Conservation (phyloP, 1,140 invertebrate genomes). For the Sycophaga agraensis region DNA sequence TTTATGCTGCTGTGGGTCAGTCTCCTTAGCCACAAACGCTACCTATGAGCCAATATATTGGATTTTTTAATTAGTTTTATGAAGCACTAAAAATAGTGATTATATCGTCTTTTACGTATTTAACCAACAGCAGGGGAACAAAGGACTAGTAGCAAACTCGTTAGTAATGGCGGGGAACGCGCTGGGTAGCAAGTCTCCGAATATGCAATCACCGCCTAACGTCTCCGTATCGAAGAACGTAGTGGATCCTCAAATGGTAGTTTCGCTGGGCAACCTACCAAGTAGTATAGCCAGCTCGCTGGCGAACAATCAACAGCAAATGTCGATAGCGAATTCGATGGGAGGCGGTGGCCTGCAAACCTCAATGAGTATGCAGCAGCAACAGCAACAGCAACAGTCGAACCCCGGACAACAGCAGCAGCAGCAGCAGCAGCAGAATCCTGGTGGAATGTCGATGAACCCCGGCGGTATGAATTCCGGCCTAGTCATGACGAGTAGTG, state of each 20-base stretch:
- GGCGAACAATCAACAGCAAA: slow-evolving; percentile 60
- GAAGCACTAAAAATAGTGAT: no score
- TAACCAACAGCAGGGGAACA: slow-evolving; percentile 68
- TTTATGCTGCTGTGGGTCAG: no score
- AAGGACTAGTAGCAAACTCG: slow-evolving; percentile 70
- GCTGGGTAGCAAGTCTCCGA: slow-evolving; percentile 77
- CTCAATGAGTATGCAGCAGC: slow-evolving; percentile 51
- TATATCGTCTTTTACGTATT: no score
- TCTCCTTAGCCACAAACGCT: no score
- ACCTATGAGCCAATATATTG: no score
- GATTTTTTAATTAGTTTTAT: no score
- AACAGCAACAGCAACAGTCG: not conserved
- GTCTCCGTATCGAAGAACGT: slow-evolving; percentile 66
- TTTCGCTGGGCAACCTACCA: slow-evolving; percentile 61
- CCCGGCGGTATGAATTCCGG: slow-evolving; percentile 63
- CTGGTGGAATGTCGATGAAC: slow-evolving; percentile 66
- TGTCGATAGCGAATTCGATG: slow-evolving; percentile 63
- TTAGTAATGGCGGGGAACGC: slow-evolving; percentile 69
- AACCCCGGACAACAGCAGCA: not conserved
- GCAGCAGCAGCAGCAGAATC: slow-evolving; percentile 35
- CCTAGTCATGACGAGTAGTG: slow-evolving; percentile 58
- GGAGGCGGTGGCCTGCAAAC: slow-evolving; percentile 51
- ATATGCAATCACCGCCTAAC: slow-evolving; percentile 79
- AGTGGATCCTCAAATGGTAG: slow-evolving; percentile 61
- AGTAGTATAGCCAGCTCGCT: slow-evolving; percentile 62